Percentiles rank a stretch among this genome's conserved stretches.
Evolutionary conservation across 2,113 vertebrate genomes (phyloP).

Genomic region (Oreochromis spilurus): DNA sequence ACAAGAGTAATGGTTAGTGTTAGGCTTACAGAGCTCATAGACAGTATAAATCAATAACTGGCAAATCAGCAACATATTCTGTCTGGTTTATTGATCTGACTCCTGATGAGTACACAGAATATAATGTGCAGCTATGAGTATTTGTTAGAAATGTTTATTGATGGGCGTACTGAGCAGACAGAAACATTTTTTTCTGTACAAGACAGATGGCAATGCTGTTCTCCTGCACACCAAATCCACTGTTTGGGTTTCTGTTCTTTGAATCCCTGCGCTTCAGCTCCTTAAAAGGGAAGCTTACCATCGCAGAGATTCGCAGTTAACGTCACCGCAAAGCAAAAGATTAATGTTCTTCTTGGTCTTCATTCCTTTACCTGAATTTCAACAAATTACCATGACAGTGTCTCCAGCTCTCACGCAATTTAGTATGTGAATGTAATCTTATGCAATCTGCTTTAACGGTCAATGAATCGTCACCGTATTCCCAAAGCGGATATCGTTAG

Average conservation of each 20-base stretch:
- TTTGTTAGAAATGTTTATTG: background rate
- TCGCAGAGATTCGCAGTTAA: background rate
- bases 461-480: background rate
- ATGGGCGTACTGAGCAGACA: background rate
- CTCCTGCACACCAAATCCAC: background rate
- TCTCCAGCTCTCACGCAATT: background rate
- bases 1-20: background rate
- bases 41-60: background rate
- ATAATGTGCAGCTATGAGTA: background rate
- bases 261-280: background rate
- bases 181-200: background rate
- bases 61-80: background rate
- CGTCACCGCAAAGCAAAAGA: background rate
- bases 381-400: background rate
- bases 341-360: background rate
- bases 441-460: background rate
- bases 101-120: background rate
- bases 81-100: background rate
- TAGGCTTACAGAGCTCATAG: background rate
- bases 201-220: background rate
- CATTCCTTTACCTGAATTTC: background rate
- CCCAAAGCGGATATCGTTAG: background rate
- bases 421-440: background rate
- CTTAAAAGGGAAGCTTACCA: background rate
- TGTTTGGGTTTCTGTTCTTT: background rate